Base-by-base conservation (phyloP, 2,888 invertebrate genomes). In the Craniophora ligustri region DNA sequence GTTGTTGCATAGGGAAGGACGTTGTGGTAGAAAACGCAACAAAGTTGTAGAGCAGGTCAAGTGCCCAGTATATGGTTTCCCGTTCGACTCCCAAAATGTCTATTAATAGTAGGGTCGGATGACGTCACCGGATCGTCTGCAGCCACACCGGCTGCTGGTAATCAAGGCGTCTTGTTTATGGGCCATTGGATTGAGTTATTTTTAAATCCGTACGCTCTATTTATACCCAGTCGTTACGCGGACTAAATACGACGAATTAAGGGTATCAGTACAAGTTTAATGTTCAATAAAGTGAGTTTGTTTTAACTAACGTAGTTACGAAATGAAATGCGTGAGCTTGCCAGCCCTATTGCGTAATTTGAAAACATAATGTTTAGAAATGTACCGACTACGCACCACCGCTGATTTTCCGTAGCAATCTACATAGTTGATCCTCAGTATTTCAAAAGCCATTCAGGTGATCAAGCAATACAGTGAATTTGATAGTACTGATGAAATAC, bases 51-150 rank as follows among this genome's bases (percentile, higher is more conserved):
- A 81, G 58, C 82, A 80, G 91, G 91, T 90, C 90, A 89, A 88
- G 90, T 83, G 78, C 85, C 83, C 66, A 69, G 86, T 86, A 82
- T 91, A 89, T 88, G 81, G 80, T 92, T 88, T 90, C 90, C 87
- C 84, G 78, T 60, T 3, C 62, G 38, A 45, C 56, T 66, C 69
- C 72, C 68, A 50, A 66, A 63, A 55, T 71, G 40, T 67, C 65
- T 55, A 78, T 70, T 82, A 86, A 79, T 79, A 84, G 78, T 82
- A 81, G 68, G 19, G 40, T 28, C 31, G 2, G 16, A 71, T 87
- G 88, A 89, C 92, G 92, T 91, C 87, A 87, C 78, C 10, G 53
- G 58, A 21, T 61, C 78, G 82, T 80, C 81, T 82, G 86, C 78
- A 78, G 87, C 84, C 87, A 82, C 81, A 81, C 81, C 81, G 86